Percentiles rank a stretch among this genome's conserved stretches.
phyloP scores from a whole-genome alignment of 2,797 vertebrate genomes.

The Tapirus indicus region DNA sequence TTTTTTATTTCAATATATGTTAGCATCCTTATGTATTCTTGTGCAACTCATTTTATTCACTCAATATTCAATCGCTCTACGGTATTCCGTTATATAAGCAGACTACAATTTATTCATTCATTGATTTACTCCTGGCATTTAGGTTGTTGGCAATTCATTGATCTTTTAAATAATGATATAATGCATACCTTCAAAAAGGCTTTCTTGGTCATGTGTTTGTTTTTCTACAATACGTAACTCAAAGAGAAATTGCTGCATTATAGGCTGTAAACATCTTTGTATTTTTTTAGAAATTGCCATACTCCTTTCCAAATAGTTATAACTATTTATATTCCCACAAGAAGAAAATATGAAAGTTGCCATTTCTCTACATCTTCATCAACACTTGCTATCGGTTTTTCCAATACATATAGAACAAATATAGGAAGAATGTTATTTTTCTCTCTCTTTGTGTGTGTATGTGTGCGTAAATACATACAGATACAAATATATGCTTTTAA shows the following conservation, averaged over 20 bases:
- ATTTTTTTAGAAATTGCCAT: not conserved
- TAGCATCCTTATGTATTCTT: not conserved
- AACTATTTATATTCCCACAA: not conserved
- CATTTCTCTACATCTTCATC: not conserved
- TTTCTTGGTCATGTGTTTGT: not conserved
- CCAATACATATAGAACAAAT: not conserved
- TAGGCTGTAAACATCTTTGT: not conserved
- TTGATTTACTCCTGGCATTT: not conserved
- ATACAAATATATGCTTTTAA: not conserved
- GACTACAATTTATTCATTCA: not conserved
- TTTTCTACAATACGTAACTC: not conserved
- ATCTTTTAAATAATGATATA: not conserved
- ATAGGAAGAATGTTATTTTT: not conserved
- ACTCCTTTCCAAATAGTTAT: not conserved
- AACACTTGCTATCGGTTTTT: not conserved
- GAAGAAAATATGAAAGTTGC: not conserved
- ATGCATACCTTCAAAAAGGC: not conserved
- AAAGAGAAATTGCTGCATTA: not conserved
- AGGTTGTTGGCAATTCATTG: not conserved
- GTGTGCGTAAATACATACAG: not conserved
- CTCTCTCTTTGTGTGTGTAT: not conserved
- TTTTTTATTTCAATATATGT: not conserved
- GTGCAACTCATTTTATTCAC: not conserved
- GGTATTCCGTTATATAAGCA: not conserved
- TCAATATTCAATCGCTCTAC: not conserved